phyloP scores from a whole-genome alignment of 2,113 vertebrate species.

The Physeter macrocephalus region DNA sequence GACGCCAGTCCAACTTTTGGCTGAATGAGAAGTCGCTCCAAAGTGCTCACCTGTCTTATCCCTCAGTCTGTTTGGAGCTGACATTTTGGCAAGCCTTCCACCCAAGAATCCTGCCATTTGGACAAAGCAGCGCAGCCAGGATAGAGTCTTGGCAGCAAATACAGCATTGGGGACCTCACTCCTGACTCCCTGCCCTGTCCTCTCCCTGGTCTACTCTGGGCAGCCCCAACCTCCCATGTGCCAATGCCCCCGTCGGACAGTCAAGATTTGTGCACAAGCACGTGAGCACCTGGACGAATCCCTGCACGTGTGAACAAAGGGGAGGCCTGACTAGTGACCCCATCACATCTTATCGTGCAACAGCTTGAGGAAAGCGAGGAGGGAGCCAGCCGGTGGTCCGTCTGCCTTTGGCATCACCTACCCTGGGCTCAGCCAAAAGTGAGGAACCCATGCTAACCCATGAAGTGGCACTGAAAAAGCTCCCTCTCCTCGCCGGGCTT shows the following conservation, averaged over 20 bases:
- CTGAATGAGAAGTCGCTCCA: neutral
- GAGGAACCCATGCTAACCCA: neutral
- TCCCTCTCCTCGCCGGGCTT: neutral
- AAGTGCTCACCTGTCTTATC: neutral
- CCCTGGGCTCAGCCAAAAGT: neutral
- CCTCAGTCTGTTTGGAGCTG: neutral
- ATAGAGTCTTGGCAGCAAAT: neutral
- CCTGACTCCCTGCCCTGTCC: neutral
- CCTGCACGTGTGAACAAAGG: neutral
- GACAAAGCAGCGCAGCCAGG: neutral
- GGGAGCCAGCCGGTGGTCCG: neutral
- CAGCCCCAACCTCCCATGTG: neutral
- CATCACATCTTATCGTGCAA: neutral
- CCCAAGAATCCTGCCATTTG: neutral
- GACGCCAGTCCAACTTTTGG: neutral
- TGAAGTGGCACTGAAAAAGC: neutral
- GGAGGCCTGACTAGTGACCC: neutral
- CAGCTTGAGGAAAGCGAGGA: neutral
- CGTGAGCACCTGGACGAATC: neutral
- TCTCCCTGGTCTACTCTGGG: neutral
- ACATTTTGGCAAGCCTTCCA: neutral
- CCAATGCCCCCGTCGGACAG: accelerated
- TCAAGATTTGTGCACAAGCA: neutral
- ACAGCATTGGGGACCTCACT: neutral
- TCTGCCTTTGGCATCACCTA: neutral